Base-by-base conservation (phyloP, 2,888 invertebrate species). In the Mesochorus sp. region DNA sequence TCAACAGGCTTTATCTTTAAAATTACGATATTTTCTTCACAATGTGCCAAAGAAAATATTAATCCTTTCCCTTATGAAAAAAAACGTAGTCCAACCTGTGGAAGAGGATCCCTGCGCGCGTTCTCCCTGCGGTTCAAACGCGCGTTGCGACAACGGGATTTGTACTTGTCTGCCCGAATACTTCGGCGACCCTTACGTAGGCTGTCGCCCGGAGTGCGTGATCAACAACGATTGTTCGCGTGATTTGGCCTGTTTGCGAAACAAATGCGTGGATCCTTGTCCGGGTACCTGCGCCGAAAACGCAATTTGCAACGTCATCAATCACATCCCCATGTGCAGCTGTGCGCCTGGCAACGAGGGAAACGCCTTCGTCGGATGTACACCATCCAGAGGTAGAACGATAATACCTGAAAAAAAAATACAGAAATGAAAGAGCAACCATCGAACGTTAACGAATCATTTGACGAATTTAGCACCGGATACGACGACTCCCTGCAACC, bases 191-290 rank as follows among this genome's bases (percentile, higher is more conserved):
- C 96, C 96, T 14, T 91, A 91, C 68, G 95, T 95, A 74, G 94
- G 94, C 10, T 96, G 96, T 88, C 92, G 96, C 82, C 96, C 96
- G 6, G 96, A 96, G 91, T 97, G 96, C 88, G 94, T 95, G 26
- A 93, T 95, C 28, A 96, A 95, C 85, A 94, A 95, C 0, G 96
- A 96, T 89, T 97, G 97, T 89, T 88, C 94, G 0, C 91, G 92
- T 14, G 93, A 95, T 82, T 94, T 94, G 86, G 95, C 96, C 1
- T 97, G 97, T 85, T 91, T 95, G 8, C 94, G 95, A 85, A 94
- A 94, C 82, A 96, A 95, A 91, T 97, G 97, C 88, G 88, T 92
- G 21, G 94, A 96, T 89, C 97, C 97, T 37, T 97, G 97, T 82
- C 93, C 94, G 31, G 94, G 94, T 73, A 94, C 94, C 61, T 96